Base-by-base conservation (phyloP, 2,888 invertebrate genomes). In the Rosalia funebris region DNA sequence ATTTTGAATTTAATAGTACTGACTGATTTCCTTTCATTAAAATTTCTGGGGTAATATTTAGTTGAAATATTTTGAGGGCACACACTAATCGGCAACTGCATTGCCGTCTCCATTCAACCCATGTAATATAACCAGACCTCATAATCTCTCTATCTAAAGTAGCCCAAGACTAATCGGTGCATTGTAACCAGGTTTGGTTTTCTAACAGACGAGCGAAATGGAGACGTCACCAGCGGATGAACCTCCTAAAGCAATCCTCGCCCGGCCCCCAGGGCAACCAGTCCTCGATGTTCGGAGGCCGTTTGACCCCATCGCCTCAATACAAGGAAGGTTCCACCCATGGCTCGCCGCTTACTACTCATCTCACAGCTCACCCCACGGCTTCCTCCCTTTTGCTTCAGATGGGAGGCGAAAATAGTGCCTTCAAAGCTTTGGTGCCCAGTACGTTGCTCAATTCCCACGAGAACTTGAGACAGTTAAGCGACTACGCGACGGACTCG, bases 201-300 rank as follows among this genome's bases (percentile, higher is more conserved):
- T 96, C 95, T 89, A 96, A 96, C 92, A 94, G 96, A 92, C 92
- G 96, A 87, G 96, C 96, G 85, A 96, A 96, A 88, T 96, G 95
- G 95, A 91, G 96, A 83, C 92, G 96, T 81, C 95, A 96, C 84
- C 95, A 96, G 84, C 91, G 95, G 83, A 94, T 95, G 93, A 94
- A 92, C 84, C 89, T 93, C 78, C 88, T 94, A 84, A 93, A 93
- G 83, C 91, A 92, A 78, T 88, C 90, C 80, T 83, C 84, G 20
- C 81, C 81, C 44, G 74, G 69, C 15, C 63, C 71, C 39, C 76
- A 75, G 63, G 73, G 75, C 66, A 77, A 63, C 72, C 73, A 76
- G 57, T 76, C 81, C 58, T 75, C 79, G 71, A 77, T 80, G 72
- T 81, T 76, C 77, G 78, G 76, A 71, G 77, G 78, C 71, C 81